Base-by-base conservation (phyloP, 1,140 invertebrate genomes). In the Bombus huntii region DNA sequence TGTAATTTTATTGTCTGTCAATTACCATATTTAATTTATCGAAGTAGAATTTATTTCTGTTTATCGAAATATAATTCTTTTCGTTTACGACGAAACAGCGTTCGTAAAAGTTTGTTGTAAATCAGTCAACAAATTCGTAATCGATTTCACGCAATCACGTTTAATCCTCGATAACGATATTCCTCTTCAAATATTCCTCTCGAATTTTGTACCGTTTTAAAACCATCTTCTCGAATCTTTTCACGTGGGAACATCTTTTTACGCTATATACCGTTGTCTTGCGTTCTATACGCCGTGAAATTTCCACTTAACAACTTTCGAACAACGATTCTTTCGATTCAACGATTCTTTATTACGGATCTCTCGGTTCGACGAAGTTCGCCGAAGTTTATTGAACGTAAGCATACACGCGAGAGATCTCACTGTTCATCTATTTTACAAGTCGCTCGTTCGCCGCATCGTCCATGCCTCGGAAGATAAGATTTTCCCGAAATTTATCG, bases 401-500 rank as follows among this genome's bases (percentile, higher is more conserved):
- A 53, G 34, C 42, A 53, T 79, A 72, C 47, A 71, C 68, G 53
- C 28, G 53, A 5, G 31, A 59, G 31, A 83, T 59, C 25, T 6
- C 47, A 57, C 44, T 73, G 73, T 72, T 87, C 85, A 73, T 87
- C 85, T 59, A 83, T 76, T 76, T 68, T 78, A 73, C 73, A 75
- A 81, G 79, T 85, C 84, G 42, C 57, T 34, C 59, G n/a, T 31
- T n/a, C 59, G 28, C 53, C 37, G 37, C 13, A 10, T 39, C 68
- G 28, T 12, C 22, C 42, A 25, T 42, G 53, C 53, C 18, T 53
- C 3, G 73, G 9, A 22, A 82, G 78, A 87, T 90, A 87, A 87
- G 85, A 87, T 87, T 85, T 74, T 72, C 42, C 1, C 10, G 59
- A 75, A 90, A 89, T 89, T 87, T 89, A 87, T 85, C 74, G 78